Evolutionary conservation across 2,888 invertebrate genomes (phyloP), one percentile per base, ranked within the genome.

Genomic region (Hirtodrosophila cameraria): DNA sequence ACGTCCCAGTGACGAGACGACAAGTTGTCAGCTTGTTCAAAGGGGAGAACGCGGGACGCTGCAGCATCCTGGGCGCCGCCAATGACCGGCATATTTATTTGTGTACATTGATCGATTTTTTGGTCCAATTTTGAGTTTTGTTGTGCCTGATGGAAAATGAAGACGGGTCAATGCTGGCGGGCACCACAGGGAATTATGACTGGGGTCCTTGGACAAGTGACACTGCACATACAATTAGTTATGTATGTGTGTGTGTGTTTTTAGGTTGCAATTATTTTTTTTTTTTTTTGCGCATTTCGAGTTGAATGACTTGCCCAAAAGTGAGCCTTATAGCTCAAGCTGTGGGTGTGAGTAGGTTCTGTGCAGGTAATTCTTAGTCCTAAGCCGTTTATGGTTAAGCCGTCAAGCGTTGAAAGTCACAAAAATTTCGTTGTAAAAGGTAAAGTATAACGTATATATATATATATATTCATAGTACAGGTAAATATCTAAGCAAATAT

Each of bases 401-500:
- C 18, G 25, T 25, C 53, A 54, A 61, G 81, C 83, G 80, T 81
- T 77, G 80, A 80, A 81, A 81, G 80, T 81, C 80, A 81, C 80
- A 77, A 66, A 5, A 72, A 49, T 57, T 53, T 53, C 28, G 27
- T 31, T 46, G n/a, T 38, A 39, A 30, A 25, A 27, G 33, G 12
- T 30, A n/a, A 27, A 15, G 4, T 36, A 70, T 71, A 67, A 62
- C 0, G 58, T 62, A 67, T 61, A 27, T n/a, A n/a, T n/a, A n/a
- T n/a, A n/a, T n/a, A n/a, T n/a, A n/a, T n/a, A n/a, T n/a, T 2
- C 3, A 3, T 12, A 25, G 23, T 12, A 28, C 74, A 74, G 75
- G 75, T 74, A 74, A 74, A 55, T 59, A 66, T 65, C 2, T 7
- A 23, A 23, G 9, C 11, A 43, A 16, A 6, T 52, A n/a, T 9